These are phyloP conservation scores for Lota lota DNA, from an alignment of 2,113 vertebrate genomes.

Conservation along the genomic window DNA sequence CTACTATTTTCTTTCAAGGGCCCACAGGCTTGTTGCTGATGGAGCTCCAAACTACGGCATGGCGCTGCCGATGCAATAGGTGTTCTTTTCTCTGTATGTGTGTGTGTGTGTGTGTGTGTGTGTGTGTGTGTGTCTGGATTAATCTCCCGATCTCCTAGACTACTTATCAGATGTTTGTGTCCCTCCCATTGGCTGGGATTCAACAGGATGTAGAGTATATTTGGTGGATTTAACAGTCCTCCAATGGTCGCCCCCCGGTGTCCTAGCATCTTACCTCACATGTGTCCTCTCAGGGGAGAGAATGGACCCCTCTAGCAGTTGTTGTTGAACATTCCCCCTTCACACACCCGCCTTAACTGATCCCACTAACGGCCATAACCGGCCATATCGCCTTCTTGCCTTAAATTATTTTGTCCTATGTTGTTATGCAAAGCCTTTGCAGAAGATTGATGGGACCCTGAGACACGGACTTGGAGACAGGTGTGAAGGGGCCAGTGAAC, in stretches of 20 bases:
- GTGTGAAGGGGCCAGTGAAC: background rate
- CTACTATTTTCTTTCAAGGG: constrained; percentile 66
- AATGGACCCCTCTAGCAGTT: constrained; percentile 20
- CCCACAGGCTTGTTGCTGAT: constrained; percentile 40
- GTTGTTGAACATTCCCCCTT: background rate
- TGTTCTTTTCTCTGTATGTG: no score
- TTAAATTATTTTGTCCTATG: no score
- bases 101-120: no score
- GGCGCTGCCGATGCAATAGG: background rate
- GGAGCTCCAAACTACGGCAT: constrained; percentile 23
- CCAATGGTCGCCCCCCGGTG: background rate
- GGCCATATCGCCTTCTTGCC: no score
- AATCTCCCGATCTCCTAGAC: constrained; percentile 38
- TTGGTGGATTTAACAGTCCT: constrained; percentile 11
- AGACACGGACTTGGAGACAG: constrained; percentile 7
- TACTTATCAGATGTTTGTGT: constrained; percentile 54
- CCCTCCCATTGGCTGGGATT: constrained; percentile 36
- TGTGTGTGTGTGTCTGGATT: no score
- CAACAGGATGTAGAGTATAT: constrained; percentile 24
- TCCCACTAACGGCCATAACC: no score
- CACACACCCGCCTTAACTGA: background rate
- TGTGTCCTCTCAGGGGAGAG: constrained; percentile 27
- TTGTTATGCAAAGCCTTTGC: no score
- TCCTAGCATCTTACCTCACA: constrained; percentile 36
- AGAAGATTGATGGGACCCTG: no score